Evolutionary conservation across 2,797 vertebrate genomes (phyloP).

Genomic region (Pangasius mekongensis): DNA sequence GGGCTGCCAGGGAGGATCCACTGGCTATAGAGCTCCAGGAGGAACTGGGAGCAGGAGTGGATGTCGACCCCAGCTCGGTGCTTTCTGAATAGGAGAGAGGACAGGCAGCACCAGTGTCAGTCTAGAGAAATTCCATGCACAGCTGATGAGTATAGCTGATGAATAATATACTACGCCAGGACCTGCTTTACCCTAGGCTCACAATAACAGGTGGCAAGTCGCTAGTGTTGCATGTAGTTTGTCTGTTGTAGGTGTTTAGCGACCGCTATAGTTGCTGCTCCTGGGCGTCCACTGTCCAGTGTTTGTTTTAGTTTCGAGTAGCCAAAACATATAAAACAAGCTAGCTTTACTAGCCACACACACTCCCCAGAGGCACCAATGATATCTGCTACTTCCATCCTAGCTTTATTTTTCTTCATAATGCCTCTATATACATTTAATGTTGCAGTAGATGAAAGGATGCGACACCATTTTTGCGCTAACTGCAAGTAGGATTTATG

Average conservation of each 20-base stretch:
- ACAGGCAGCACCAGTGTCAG: not conserved
- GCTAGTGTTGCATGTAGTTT: not conserved
- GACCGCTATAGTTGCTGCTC: not conserved
- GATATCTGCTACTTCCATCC: not conserved
- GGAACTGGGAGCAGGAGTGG: constrained; percentile 97
- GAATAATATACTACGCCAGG: not conserved
- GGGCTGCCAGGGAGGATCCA: constrained; percentile 91
- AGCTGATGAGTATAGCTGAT: not conserved
- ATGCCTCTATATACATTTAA: not conserved
- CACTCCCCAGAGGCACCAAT: not conserved
- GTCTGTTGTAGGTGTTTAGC: not conserved
- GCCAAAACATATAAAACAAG: too few species aligned
- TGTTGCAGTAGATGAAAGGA: not conserved
- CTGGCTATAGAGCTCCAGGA: constrained; percentile 95
- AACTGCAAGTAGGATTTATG: not conserved
- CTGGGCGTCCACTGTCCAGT: not conserved
- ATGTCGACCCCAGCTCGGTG: constrained; percentile 97
- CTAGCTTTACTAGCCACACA: not conserved
- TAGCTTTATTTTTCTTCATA: not conserved
- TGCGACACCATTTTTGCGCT: not conserved
- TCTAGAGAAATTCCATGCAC: not conserved
- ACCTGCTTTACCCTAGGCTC: not conserved
- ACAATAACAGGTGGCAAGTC: not conserved
- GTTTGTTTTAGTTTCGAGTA: not conserved
- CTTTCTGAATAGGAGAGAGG: constrained; percentile 78